These are phyloP conservation scores for Leucozona laternaria DNA, from an alignment of 2,888 invertebrate species.

Conservation along the genomic window DNA sequence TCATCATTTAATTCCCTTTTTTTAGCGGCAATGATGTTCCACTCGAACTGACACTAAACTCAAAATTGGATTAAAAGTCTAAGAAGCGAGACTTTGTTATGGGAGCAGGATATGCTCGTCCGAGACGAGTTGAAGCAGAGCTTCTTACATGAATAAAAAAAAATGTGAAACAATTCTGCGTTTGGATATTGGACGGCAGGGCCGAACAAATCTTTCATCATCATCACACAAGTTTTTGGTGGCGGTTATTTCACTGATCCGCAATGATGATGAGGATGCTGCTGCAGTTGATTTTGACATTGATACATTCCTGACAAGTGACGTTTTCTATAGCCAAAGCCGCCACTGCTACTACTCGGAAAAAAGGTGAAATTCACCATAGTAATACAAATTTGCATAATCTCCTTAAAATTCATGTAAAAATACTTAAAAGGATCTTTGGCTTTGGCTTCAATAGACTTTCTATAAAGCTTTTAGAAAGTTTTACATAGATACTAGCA, in stretches of 20 bases:
- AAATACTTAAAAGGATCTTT: too few relatives aligned
- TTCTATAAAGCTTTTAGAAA: too few relatives aligned
- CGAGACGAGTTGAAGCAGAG: background rate
- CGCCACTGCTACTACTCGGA: slow-evolving; percentile 18
- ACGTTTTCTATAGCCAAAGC: slow-evolving; percentile 68
- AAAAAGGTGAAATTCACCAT: slow-evolving; percentile 17
- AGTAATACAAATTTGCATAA: too few relatives aligned
- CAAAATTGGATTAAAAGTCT: slow-evolving; percentile 73
- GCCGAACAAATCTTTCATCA: slow-evolving; percentile 66
- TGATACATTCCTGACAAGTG: slow-evolving; percentile 75
- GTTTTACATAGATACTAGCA: too few relatives aligned
- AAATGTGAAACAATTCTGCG: slow-evolving; percentile 27
- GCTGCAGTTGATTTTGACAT: slow-evolving; percentile 73
- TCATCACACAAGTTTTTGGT: slow-evolving; percentile 44
- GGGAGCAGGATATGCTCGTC: slow-evolving; percentile 71
- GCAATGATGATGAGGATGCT: slow-evolving; percentile 69
- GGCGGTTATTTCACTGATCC: slow-evolving; percentile 47
- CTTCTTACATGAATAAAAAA: slow-evolving; percentile 42
- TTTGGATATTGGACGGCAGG: slow-evolving; percentile 24
- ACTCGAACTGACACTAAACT: slow-evolving; percentile 74
- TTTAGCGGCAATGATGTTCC: slow-evolving; percentile 52
- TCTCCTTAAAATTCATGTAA: too few relatives aligned
- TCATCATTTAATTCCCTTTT: slow-evolving; percentile 59
- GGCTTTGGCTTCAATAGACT: background rate
- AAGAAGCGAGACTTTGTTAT: slow-evolving; percentile 58